Evolutionary conservation across 2,888 invertebrate species (phyloP), one percentile per base, ranked within the genome.

Genomic region (Sinhomidia bicolor): DNA sequence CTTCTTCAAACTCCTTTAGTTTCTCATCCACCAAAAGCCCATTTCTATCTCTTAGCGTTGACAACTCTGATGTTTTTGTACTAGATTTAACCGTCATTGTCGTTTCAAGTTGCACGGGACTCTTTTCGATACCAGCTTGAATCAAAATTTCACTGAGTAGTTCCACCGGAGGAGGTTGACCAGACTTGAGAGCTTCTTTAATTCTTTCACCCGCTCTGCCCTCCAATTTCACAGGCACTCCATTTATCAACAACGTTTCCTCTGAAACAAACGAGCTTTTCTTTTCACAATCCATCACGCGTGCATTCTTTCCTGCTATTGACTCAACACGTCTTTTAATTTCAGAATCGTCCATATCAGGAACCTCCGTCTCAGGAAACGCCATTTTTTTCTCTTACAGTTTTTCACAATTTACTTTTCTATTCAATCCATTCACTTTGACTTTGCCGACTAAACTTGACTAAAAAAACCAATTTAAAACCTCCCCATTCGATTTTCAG

Each of bases 251-350:
- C 62, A 96, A 93, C 79, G 96, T 95, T 93, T 96, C 96, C 93
- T 96, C 96, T 93, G 96, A 96, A 86, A 95, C 95, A 76, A 96
- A 95, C 81, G 95, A 95, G 20, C 96, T 96, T 91, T 95, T 95
- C 92, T 96, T 96, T 93, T 96, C 96, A 93, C 96, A 96, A 93
- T 96, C 96, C 87, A 96, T 95, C 89, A 96, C 95, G 94, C 95
- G 95, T 44, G 95, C 95, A 90, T 95, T 95, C 91, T 96, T 96
- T 89, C 96, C 96, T 90, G 96, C 95, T 92, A 96, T 95, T 91
- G 96, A 95, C 93, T 96, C 96, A 90, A 96, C 96, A 84, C 96
- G 96, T 92, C 96, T 95, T 93, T 96, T 95, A 91, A 96, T 96
- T 93, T 96, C 96, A 91, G 94, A 94, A 93, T 96, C 96, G 93